Base-by-base conservation (phyloP, 2,797 vertebrate genomes). In the Pseudotriccus pelzelni region DNA sequence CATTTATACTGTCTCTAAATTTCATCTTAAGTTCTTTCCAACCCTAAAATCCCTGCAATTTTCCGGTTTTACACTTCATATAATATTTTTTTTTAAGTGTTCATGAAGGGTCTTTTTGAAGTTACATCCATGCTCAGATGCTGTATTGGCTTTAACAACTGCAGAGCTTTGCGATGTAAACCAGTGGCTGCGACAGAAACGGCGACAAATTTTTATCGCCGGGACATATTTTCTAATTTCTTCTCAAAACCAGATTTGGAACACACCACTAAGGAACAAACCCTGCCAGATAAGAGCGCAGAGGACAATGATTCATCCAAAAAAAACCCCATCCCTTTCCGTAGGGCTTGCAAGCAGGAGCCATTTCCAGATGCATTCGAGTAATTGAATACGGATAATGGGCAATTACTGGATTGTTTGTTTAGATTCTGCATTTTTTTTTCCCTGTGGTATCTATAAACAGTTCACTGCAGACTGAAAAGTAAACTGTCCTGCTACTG, bases 371-470 rank as follows among this genome's bases (percentile, higher is more conserved):
- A 68, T 87, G 93, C 93, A 85, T 53, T 92, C 64, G 37, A 94
- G 95, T 96, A 96, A 97, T 94, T 95, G 95, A 94, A 95, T 94
- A 66, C 0, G 32, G 95, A 92, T 97, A 97, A 95, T 97, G 93
- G 94, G 83, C 95, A 96, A 95, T 97, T 96, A 95, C 90, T 86
- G 93, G 84, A 82, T 97, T 96, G 95, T 97, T 96, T 97, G 95
- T 95, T 95, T 95, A 93, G 93, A 86, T 94, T 94, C 63, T 30
- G 85, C 90, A 36, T 37, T 88, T 93, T 94, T 82, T 12, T n/a
- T 39, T 12, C 56, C 22, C 76, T 16, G 7, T 92, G 85, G 75
- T 95, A 77, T 94, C 95, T 95, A 63, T 96, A 97, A 97, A 96
- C 95, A 96, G 74, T 68, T 94, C 47, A 9, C 28, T 62, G 91